Evolutionary conservation across 2,888 invertebrate species (phyloP), one percentile per base, ranked within the genome.

Genomic region (Xanthia togata): DNA sequence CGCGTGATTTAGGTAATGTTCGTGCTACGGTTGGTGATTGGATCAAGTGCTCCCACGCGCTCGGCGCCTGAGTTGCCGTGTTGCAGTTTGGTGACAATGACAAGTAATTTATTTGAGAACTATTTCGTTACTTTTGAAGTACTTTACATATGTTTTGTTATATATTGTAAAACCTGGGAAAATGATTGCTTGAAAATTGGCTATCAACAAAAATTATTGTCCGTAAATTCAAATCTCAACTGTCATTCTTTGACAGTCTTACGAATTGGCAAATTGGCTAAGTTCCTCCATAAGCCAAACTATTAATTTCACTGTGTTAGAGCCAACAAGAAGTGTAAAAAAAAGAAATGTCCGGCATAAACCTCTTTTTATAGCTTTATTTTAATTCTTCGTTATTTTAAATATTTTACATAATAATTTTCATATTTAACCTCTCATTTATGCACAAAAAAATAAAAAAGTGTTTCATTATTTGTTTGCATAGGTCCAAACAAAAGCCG

Each of bases 41-140:
- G 72, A 71, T 77, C 64, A 68, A 80, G 26, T 62, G 83, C 78
- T 81, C 86, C 84, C 87, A 86, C 88, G 86, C 85, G 81, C 26
- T 57, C 82, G 78, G 82, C 87, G 82, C 83, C 74, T 60, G 84
- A 80, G 85, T 87, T 60, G 57, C n/a, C 23, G 17, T 44, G 55
- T 78, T 62, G 41, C 3, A 44, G 14, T 23, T 59, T 57, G 11
- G 47, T 59, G 31, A 47, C 35, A 55, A 53, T 31, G 2, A 44
- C 4, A 44, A 38, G 26, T 31, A 26, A 11, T 67, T 50, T 41
- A 50, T 50, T 50, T 50, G 9, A 5, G 44, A 65, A 50, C 4
- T 12, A 41, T 26, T 35, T 1, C 1, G 1, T 23, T 17, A 20
- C n/a, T 20, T 38, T 31, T 53, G 20, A 12, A 55, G 44, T 12